Base-by-base conservation (phyloP, 2,797 vertebrate species). In the Xyrichtys novacula region DNA sequence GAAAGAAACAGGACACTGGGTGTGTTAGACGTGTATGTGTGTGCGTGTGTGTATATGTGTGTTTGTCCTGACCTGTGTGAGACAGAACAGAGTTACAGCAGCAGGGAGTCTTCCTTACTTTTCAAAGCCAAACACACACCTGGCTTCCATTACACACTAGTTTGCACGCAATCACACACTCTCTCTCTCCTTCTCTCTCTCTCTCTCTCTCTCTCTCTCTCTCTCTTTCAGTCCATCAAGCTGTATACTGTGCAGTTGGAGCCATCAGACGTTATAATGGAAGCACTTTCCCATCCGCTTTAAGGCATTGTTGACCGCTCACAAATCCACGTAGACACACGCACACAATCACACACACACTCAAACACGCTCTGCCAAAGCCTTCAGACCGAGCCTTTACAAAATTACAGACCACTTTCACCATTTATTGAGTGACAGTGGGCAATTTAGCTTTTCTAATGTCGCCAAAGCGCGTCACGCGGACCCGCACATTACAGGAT, bases 81-180 rank as follows among this genome's bases (percentile, higher is more conserved):
- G 69, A 75, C 48, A 32, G 77, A 88, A 76, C 68, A 84, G 69
- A 87, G 80, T 80, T 64, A 50, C 49, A 72, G 61, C 80, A 80
- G 77, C 59, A 66, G 84, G 86, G 49, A 74, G 69, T 81, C 86
- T 85, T 84, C 83, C 84, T 77, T 57, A 46, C 80, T 60, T 71
- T 76, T 74, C 79, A 80, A 57, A 78, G 42, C 50, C 66, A 53
- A 67, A 46, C 44, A 44, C 43, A 72, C 85, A 91, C 81, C 83
- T 86, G 78, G 65, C 74, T 83, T 80, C 69, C 53, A 88, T 88
- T 86, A 88, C 67, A 76, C 80, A 83, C 72, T 31, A 42, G 74
- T 77, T 73, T 82, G 54, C 70, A 78, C 66, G 26, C 64, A 12
- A 55, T 66, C 32, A 19, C 60, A 50, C 38, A 56, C 49, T 49